A percentile compares a stretch with the other conserved stretches of the same genome.
Conservation (phyloP, 2,888 invertebrate genomes). For the Syrista parreyssii region DNA sequence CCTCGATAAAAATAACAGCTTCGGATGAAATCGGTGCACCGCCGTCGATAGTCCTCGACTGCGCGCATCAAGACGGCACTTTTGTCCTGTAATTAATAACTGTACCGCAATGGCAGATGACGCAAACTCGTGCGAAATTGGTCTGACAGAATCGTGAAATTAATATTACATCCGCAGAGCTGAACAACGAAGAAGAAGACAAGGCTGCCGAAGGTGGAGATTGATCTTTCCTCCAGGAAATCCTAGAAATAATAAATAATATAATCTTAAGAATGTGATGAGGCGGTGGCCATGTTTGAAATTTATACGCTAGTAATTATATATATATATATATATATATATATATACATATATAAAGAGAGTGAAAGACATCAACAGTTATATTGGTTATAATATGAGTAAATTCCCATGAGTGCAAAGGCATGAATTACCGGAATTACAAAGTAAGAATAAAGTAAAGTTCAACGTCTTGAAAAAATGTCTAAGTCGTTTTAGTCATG, state of each 20-base stretch:
- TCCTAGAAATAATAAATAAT: not conserved
- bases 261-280: not conserved
- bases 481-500: not conserved
- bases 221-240: not conserved
- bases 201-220: not conserved
- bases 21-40: slow-evolving; percentile 26
- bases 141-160: not conserved
- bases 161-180: not conserved
- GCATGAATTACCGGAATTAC: not conserved
- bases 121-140: not conserved
- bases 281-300: not conserved
- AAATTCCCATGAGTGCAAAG: not conserved
- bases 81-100: slow-evolving; percentile 36
- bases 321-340: too few relatives aligned
- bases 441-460: not conserved
- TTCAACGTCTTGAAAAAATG: not conserved
- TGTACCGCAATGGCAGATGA: slow-evolving; percentile 24
- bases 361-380: not conserved
- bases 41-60: not conserved
- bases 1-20: slow-evolving; percentile 24
- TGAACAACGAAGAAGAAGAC: not conserved
- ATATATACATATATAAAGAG: too few relatives aligned
- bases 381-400: not conserved
- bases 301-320: too few relatives aligned
- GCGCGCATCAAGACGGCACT: slow-evolving; percentile 27